Conservation (phyloP, 2,888 invertebrate genomes). For the Hyles lineata region DNA sequence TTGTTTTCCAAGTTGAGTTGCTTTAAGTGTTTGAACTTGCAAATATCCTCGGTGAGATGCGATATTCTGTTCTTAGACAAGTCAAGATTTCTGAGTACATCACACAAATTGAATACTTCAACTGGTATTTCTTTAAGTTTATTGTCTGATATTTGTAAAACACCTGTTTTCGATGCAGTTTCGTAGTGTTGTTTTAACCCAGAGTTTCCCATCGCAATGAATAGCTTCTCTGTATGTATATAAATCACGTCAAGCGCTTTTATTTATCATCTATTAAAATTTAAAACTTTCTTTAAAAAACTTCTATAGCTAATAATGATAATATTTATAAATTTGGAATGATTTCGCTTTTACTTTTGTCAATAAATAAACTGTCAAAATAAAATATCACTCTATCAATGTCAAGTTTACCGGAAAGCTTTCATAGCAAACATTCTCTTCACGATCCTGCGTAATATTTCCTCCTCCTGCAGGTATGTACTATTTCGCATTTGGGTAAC, state of each 20-base stretch:
- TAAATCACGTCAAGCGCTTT: background rate
- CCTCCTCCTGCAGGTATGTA: background rate
- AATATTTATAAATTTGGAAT: background rate
- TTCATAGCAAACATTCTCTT: background rate
- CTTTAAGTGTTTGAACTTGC: conserved; percentile 88
- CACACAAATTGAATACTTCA: conserved; percentile 85
- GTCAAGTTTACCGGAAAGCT: background rate
- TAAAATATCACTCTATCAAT: background rate
- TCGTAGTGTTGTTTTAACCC: conserved; percentile 96
- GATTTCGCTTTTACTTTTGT: background rate
- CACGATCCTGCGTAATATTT: background rate
- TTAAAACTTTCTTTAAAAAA: background rate
- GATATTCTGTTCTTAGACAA: conserved; percentile 95
- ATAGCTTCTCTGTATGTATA: background rate
- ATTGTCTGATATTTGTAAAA: conserved; percentile 93
- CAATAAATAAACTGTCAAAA: background rate
- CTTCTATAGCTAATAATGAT: background rate
- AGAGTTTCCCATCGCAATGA: conserved; percentile 92
- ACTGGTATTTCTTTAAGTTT: conserved; percentile 92
- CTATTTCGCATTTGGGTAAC: too few relatives aligned
- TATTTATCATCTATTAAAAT: background rate
- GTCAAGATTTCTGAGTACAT: conserved; percentile 93
- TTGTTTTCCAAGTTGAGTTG: conserved; percentile 93
- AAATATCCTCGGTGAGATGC: conserved; percentile 91
- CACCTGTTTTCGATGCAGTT: conserved; percentile 97